Base-by-base conservation (phyloP, 1,140 invertebrate genomes). In the Trichonephila clavata region DNA sequence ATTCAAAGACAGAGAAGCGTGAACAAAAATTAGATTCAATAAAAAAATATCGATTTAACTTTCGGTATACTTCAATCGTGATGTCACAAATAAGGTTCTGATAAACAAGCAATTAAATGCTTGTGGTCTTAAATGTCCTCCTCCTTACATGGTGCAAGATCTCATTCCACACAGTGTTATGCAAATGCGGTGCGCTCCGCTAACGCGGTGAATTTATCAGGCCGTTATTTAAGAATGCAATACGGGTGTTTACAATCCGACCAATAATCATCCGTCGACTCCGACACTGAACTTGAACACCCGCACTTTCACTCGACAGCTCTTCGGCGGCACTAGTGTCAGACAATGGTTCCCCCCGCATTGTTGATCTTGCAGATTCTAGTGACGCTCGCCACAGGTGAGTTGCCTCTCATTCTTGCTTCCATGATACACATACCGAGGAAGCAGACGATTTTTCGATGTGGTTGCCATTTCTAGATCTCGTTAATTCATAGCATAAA, bases 171-270 rank as follows among this genome's bases (percentile, higher is more conserved):
- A 50, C 10, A 57, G 59, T n/a, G 43, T 24, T 77, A 77, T 77
- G 71, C 71, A 77, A 39, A 77, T 50, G 81, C 16, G 8, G 20
- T 50, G 16, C 81, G 81, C 81, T 50, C 81, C n/a, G 43, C 21
- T 84, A 77, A 77, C 71, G 10, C 71, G 32, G 71, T 77, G 71
- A 77, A 84, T 84, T 84, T 84, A 84, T 84, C 81, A 84, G 81
- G 81, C 43, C 81, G 81, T 84, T 84, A 84, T 84, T 84, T 84
- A 84, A 84, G 81, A n/a, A 57, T 43, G 81, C 81, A 84, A 84
- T 84, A 84, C 81, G 81, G 81, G 81, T 84, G 81, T 84, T 84
- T 84, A 57, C 81, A 57, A 84, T 84, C 81, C 81, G 43, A 57
- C 81, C 81, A 84, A 84, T 84, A 84, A 50, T n/a, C 81, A 32